Evolutionary conservation across 2,113 vertebrate genomes (phyloP), one percentile per base, ranked within the genome.

Genomic region (Thunnus thynnus): DNA sequence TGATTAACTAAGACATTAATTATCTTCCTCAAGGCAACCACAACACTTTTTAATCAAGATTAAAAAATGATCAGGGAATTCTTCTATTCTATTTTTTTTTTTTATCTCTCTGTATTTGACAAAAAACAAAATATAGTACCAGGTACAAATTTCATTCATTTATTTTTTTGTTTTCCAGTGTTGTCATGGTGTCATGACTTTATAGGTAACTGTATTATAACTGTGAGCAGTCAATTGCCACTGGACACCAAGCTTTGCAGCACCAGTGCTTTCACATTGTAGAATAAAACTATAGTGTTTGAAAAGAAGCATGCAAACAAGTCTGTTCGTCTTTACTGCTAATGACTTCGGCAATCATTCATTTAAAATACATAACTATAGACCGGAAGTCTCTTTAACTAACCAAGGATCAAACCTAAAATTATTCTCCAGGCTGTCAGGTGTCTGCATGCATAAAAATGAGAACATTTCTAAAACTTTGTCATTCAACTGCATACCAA

Each of bases 1-100:
- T n/a, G 16, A 55, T 69, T 50, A 73, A 50, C 48, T 6, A 44
- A 56, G 50, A 46, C 54, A 20, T 30, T 57, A 55, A 67, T 62
- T 32, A 66, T 72, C 48, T 54, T 54, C 54, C 66, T 77, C n/a
- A 5, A 56, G 63, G 57, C 36, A 3, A 18, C 13, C 61, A 36
- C 11, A 69, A n/a, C 22, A 62, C 4, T 54, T 73, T 54, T 68
- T 20, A 52, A 9, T 32, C 2, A 18, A 52, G 17, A 9, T 13
- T 72, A 3, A 58, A 20, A 71, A 32, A 58, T 22, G 16, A 76
- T 51, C 9, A 48, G 22, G 13, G 44, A 13, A 67, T 14, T 11
- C 3, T 2, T 32, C 22, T 9, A 16, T n/a, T 22, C 22, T 22
- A 22, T 22, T 22, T 22, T 32, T 32, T 32, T 27, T 66, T 36